Evolutionary conservation across 92 coral and sea anemone genomes (phyloP).

Genomic region (Scolanthus callimorphus): DNA sequence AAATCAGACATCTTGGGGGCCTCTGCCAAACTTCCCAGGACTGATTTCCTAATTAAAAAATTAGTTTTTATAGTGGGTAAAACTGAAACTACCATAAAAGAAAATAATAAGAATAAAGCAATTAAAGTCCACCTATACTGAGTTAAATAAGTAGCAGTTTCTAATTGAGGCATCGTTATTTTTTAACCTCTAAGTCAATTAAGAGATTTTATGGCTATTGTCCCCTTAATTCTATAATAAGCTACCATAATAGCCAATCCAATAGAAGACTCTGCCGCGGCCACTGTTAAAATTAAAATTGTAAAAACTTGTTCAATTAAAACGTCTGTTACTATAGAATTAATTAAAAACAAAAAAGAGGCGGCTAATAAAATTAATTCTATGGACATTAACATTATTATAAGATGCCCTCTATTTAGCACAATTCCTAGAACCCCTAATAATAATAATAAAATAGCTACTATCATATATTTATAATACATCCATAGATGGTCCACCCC

Average conservation of each 20-base stretch:
- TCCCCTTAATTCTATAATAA: slow-evolving; percentile 76
- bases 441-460: slow-evolving; percentile 64
- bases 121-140: slow-evolving; percentile 80
- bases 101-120: too few relatives aligned
- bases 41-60: slow-evolving; percentile 55
- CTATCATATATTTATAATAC: slow-evolving; percentile 73
- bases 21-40: slow-evolving; percentile 42
- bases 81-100: slow-evolving; percentile 43
- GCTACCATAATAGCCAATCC: slow-evolving; percentile 82
- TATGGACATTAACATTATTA: slow-evolving; percentile 77
- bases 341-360: too few relatives aligned
- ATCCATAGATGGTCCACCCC: slow-evolving; percentile 22
- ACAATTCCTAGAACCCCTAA: slow-evolving; percentile 74
- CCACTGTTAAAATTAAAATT: slow-evolving; percentile 71
- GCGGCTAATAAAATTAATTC: slow-evolving; percentile 76
- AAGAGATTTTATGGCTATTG: slow-evolving; percentile 72
- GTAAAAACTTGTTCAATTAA: slow-evolving; percentile 76
- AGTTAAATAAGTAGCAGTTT: slow-evolving; percentile 68
- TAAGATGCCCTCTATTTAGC: slow-evolving; percentile 75
- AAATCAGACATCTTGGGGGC: slow-evolving; percentile 26
- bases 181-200: slow-evolving; percentile 73
- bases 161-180: slow-evolving; percentile 77
- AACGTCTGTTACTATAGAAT: slow-evolving; percentile 67
- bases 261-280: slow-evolving; percentile 87
- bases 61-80: slow-evolving; percentile 58